These are phyloP conservation scores for Dendroctonus valens DNA, from an alignment of 1,140 invertebrate species.

Conservation along the genomic window DNA sequence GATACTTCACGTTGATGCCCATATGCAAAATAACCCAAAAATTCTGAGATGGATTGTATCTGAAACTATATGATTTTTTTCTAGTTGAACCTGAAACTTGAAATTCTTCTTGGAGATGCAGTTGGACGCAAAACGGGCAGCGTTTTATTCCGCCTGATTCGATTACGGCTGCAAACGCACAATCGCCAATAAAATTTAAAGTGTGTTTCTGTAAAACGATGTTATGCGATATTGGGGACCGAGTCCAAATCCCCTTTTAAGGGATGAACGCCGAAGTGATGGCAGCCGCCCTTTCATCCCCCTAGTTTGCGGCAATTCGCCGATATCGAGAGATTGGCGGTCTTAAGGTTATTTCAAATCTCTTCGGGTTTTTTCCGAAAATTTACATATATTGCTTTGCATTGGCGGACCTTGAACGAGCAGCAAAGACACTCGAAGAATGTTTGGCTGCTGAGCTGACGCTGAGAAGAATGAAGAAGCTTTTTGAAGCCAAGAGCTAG, in stretches of 20 bases:
- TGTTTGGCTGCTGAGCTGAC: too few species aligned
- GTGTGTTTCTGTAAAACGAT: slow-evolving; percentile 32
- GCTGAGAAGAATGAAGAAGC: too few species aligned
- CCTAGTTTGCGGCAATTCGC: slow-evolving; percentile 17
- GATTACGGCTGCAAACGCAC: slow-evolving; percentile 5
- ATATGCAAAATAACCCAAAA: too few species aligned
- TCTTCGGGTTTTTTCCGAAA: slow-evolving; percentile 17
- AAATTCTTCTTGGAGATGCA: too few species aligned
- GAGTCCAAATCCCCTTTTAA: too few species aligned
- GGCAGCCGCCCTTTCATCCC: slow-evolving; percentile 6
- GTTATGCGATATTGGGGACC: slow-evolving; percentile 1
- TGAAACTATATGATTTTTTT: too few species aligned
- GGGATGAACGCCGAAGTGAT: neutral
- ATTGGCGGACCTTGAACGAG: neutral
- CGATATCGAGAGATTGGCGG: slow-evolving; percentile 11
- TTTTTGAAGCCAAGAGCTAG: too few species aligned
- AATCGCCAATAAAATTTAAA: slow-evolving; percentile 26
- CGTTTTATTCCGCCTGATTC: too few species aligned
- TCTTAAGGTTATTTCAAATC: slow-evolving; percentile 20
- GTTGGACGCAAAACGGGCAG: too few species aligned
- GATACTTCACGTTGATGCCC: too few species aligned
- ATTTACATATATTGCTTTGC: slow-evolving; percentile 17
- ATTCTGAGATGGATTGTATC: too few species aligned
- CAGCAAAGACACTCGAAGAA: neutral
- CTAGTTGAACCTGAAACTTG: too few species aligned